Evolutionary conservation across 2,113 vertebrate species (phyloP), one percentile per base, ranked within the genome.

Genomic region (Petrocephalus zakoni): DNA sequence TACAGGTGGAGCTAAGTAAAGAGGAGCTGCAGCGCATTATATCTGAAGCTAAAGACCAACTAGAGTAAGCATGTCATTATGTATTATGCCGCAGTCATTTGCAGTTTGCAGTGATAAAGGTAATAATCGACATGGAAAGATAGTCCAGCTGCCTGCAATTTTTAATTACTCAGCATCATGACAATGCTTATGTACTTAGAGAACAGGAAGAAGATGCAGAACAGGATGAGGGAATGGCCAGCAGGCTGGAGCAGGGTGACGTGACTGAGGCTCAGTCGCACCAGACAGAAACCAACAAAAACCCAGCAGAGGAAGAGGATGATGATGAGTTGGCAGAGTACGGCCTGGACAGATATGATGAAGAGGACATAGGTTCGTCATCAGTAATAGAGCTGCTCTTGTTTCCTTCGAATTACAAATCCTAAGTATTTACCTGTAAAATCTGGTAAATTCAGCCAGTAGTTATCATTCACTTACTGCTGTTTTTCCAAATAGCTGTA

Each of bases 271-370:
- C 87, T 61, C 84, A 88, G 89, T 89, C 87, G 10, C 87, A 92
- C 82, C 90, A 86, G 0, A 91, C 90, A 58, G 88, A 89, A 0
- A 68, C 89, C 0, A 91, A 93, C 15, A 94, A 92, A 0, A 92
- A 94, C n/a, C 94, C 90, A 29, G 90, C 68, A 0, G 75, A 29
- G 22, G 55, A 88, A 88, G 10, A 91, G 0, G 93, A 94, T 2
- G 92, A 93, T 0, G 95, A 95, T 64, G 95, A 98, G 37, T 93
- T 99, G 11, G 97, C 96, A 0, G 97, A 97, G 86, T 99, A 99
- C 0, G 95, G 95, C 78, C 90, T 99, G 90, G 97, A 99, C 55
- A 97, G 92, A 87, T 99, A 99, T 0, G 98, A 99, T 49, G 95
- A 99, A 87, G 97, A 98, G 1, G 93, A 94, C 13, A 8, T 92